These are phyloP conservation scores for Limosa lapponica DNA, from an alignment of 2,797 vertebrate genomes.

Conservation along the genomic window DNA sequence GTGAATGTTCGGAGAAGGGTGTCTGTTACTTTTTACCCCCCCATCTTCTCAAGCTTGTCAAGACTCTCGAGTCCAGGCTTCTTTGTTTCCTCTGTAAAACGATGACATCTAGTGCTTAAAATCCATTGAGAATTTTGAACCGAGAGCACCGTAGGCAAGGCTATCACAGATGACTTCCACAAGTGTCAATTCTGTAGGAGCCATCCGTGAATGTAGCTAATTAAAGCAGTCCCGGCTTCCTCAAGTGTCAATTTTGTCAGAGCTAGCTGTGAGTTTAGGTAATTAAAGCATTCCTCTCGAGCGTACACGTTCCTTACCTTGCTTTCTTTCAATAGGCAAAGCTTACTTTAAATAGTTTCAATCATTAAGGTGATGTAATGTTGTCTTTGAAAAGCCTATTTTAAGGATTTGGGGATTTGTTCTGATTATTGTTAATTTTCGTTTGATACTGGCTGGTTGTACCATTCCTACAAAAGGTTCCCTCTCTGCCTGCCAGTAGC, in stretches of 20 bases:
- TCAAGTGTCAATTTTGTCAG: background rate
- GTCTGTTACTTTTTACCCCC: background rate
- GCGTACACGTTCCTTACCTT: accelerated
- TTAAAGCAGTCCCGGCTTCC: background rate
- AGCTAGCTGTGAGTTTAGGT: background rate
- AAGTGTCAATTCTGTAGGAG: background rate
- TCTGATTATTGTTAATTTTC: background rate
- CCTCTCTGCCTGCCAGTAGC: background rate
- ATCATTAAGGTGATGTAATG: background rate
- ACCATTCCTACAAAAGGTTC: background rate
- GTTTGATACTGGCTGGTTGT: background rate
- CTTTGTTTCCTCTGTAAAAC: constrained; percentile 50
- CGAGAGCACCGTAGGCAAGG: background rate
- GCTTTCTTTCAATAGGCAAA: background rate
- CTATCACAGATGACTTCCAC: background rate
- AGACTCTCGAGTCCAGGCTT: background rate
- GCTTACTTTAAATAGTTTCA: background rate
- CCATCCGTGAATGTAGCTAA: background rate
- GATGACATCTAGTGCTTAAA: constrained; percentile 60
- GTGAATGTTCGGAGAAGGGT: background rate
- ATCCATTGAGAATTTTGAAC: background rate
- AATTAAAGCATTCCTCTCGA: background rate
- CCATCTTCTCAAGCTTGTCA: background rate
- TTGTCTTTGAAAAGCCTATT: background rate
- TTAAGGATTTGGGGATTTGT: background rate